Evolutionary conservation across 2,888 invertebrate genomes (phyloP).

Genomic region (Gymnoscelis rufifasciata): DNA sequence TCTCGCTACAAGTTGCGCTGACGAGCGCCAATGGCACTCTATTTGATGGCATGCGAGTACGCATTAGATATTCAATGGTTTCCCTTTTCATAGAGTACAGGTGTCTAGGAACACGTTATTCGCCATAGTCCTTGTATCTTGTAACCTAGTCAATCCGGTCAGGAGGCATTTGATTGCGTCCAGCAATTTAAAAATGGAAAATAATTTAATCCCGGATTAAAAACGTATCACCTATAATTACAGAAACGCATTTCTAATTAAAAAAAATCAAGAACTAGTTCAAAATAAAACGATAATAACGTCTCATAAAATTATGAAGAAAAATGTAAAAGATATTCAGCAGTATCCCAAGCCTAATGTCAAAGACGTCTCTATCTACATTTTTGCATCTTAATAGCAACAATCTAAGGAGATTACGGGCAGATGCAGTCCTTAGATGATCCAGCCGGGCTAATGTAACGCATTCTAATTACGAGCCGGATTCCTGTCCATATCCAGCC

Average conservation of each 20-base stretch:
- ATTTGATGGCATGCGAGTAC: conserved; percentile 42
- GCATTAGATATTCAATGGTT: conserved; percentile 39
- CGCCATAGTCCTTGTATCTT: neutral
- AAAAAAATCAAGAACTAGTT: too few species aligned
- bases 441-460: conserved; percentile 7
- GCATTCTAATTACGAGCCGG: conserved; percentile 14
- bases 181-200: too few species aligned
- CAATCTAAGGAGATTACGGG: conserved; percentile 8
- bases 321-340: too few species aligned
- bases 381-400: neutral
- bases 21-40: conserved; percentile 39
- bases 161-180: too few species aligned
- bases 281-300: too few species aligned
- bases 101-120: neutral
- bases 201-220: neutral
- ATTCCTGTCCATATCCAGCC: neutral
- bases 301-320: too few species aligned
- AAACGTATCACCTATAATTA: too few species aligned
- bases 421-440: conserved; percentile 14
- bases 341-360: too few species aligned
- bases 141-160: neutral
- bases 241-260: too few species aligned
- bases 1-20: conserved; percentile 27
- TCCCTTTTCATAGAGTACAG: conserved; percentile 26
- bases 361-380: too few species aligned